Conservation (phyloP, 1,140 invertebrate genomes). For the Platyscapa corneri region DNA sequence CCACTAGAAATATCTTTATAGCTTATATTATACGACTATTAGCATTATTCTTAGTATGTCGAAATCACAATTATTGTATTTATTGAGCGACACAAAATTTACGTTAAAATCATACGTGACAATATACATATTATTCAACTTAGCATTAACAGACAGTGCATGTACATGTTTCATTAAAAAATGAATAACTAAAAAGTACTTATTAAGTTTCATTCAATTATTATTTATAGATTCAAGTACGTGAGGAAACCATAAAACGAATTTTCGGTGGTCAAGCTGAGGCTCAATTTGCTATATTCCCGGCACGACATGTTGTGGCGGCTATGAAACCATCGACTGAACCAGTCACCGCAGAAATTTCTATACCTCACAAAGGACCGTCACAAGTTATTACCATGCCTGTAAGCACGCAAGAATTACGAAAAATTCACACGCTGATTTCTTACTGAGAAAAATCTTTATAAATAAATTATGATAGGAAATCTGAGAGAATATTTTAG, state of each 20-base stretch:
- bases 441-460: slow-evolving; percentile 62
- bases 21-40: too few relatives aligned
- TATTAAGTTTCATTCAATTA: slow-evolving; percentile 38
- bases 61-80: too few relatives aligned
- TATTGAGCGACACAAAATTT: too few relatives aligned
- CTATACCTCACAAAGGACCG: slow-evolving; percentile 64
- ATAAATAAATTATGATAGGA: neutral
- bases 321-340: slow-evolving; percentile 59
- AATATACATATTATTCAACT: too few relatives aligned
- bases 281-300: slow-evolving; percentile 76
- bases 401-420: slow-evolving; percentile 67
- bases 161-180: too few relatives aligned
- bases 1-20: too few relatives aligned
- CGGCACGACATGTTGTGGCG: slow-evolving; percentile 73
- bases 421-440: slow-evolving; percentile 68
- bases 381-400: slow-evolving; percentile 59
- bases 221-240: slow-evolving; percentile 72
- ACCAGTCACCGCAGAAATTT: slow-evolving; percentile 65
- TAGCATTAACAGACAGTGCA: too few relatives aligned
- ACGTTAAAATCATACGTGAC: too few relatives aligned
- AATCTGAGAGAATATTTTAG: neutral
- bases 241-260: slow-evolving; percentile 71
- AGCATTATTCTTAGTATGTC: too few relatives aligned
- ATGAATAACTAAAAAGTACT: neutral
- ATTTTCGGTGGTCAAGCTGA: slow-evolving; percentile 73